Conservation (phyloP, 1,140 invertebrate species). For the Colletes gigas region DNA sequence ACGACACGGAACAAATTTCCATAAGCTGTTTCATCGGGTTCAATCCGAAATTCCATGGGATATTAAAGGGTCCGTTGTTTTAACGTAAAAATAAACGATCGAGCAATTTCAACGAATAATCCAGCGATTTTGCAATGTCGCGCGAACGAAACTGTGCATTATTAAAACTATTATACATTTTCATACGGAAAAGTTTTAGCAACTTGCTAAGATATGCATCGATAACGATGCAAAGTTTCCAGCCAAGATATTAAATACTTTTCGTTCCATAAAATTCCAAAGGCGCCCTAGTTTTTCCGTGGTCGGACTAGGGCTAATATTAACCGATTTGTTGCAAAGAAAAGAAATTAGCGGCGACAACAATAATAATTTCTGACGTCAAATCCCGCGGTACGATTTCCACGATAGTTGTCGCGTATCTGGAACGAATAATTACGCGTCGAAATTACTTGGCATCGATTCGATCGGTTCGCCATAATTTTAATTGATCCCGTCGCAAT, state of each 20-base stretch:
- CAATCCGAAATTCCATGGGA: neutral
- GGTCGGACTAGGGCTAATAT: no score
- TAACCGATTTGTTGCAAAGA: no score
- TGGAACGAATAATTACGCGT: neutral
- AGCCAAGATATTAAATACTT: no score
- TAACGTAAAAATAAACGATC: neutral
- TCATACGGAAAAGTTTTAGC: no score
- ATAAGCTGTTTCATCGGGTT: slow-evolving; percentile 6
- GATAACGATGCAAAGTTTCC: no score
- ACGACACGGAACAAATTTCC: slow-evolving; percentile 6
- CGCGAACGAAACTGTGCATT: no score
- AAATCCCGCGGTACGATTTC: neutral
- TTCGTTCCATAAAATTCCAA: no score
- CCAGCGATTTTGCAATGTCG: neutral
- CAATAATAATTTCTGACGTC: neutral
- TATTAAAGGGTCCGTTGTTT: neutral
- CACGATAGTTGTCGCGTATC: neutral
- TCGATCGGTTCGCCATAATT: slow-evolving; percentile 43
- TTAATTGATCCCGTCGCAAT: slow-evolving; percentile 43
- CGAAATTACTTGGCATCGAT: slow-evolving; percentile 21
- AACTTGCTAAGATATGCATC: no score
- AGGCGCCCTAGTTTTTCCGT: no score
- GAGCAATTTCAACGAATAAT: neutral
- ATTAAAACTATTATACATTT: no score
- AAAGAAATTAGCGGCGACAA: no score